A percentile compares a stretch with the other conserved stretches of the same genome.
These are phyloP conservation scores for Anas georgica DNA, from an alignment of 2,797 vertebrate species.

Conservation along the genomic window DNA sequence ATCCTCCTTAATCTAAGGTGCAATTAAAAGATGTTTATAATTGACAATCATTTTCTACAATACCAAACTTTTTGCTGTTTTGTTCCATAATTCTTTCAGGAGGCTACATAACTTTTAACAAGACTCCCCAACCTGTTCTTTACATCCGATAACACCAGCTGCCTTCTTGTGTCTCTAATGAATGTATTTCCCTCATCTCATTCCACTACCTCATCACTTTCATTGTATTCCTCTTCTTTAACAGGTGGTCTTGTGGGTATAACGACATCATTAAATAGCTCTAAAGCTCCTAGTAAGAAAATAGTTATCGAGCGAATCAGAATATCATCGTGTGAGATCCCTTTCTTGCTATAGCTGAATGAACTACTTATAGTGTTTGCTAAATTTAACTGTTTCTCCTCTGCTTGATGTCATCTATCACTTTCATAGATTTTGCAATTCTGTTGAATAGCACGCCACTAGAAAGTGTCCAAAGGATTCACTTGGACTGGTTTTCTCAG, in stretches of 20 bases:
- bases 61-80: slow-evolving; percentile 26
- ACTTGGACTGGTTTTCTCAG: neutral
- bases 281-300: slow-evolving; percentile 34
- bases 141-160: slow-evolving; percentile 23
- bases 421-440: neutral
- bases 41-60: neutral
- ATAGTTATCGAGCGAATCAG: slow-evolving; percentile 10
- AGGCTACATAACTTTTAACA: slow-evolving; percentile 53
- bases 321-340: neutral
- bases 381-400: slow-evolving; percentile 22
- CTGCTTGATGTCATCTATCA: neutral
- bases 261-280: slow-evolving; percentile 54
- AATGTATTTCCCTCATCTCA: neutral
- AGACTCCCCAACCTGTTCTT: slow-evolving; percentile 46
- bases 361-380: neutral
- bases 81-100: slow-evolving; percentile 21
- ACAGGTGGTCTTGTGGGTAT: slow-evolving; percentile 52
- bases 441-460: neutral
- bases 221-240: slow-evolving; percentile 45
- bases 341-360: neutral
- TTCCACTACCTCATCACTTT: slow-evolving; percentile 46
- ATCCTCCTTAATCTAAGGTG: slow-evolving; percentile 39
- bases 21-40: slow-evolving; percentile 34
- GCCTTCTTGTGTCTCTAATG: slow-evolving; percentile 40
- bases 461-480: neutral